Base-by-base conservation (phyloP, 2,888 invertebrate species). In the Griposia aprilina region DNA sequence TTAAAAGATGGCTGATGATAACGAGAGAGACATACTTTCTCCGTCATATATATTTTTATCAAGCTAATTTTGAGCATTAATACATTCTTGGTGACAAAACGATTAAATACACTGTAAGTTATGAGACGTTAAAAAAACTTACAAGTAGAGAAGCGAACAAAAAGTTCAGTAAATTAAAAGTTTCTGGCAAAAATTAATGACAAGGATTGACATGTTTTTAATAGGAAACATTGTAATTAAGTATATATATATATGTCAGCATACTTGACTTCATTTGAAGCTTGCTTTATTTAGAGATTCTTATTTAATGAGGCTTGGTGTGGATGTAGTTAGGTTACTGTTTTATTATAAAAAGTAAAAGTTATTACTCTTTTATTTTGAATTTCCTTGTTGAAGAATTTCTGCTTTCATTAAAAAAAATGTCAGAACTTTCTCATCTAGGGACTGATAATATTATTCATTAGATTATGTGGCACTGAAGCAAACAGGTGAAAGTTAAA, bases 341-440 rank as follows among this genome's bases (percentile, higher is more conserved):
- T 48, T 10, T 48, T 55, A 74, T 23, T 67, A 81, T 45, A 74
- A 26, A 60, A 55, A 48, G 1, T 26, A 52, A 45, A 45, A n/a
- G 0, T 17, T 1, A 41, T 57, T 11, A 2, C 48, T 65, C 0
- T 70, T 80, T 71, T 55, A 55, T 50, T 77, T 59, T 23, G 20
- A 17, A 67, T n/a, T 0, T 10, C n/a, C 13, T 20, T 48, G 17
- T 6, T 15, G 7, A 1, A n/a, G 13, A 55, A 13, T 55, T 17
- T 57, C n/a, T 2, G 2, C 17, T 30, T 41, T 15, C 11, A 30
- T n/a, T 15, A 13, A 50, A 50, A 8, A 8, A 13, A n/a, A 36
- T 8, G n/a, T 57, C 36, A 69, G 23, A 68, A 55, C 7, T 50
- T 0, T 59, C 20, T 45, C n/a, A 41, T 11, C 8, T 52, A 48